Evolutionary conservation across 1,140 invertebrate genomes (phyloP), one percentile per base, ranked within the genome.

Genomic region (Drosophila arizonae): DNA sequence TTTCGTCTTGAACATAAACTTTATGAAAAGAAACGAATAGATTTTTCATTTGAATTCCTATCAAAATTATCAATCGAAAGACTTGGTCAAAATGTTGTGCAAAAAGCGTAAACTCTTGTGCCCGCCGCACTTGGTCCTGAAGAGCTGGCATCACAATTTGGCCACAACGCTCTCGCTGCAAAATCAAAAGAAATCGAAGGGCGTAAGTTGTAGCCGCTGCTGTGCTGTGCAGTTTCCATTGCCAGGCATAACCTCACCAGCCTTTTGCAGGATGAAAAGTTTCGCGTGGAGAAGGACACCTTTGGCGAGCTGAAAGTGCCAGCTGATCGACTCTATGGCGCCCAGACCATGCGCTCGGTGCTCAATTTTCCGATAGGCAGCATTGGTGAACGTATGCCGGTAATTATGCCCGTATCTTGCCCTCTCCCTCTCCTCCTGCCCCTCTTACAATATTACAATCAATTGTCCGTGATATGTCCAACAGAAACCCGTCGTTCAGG

Each of bases 361-460:
- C 95, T 98, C 90, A 99, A 99, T 92, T 99, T 99, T 93, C 97
- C 98, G n/a, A 99, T 99, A 92, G 99, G 99, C 39, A 98, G 96
- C 28, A 93, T 94, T 63, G 94, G 94, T 46, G 98, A 99, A 93
- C 93, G 95, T 72, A 99, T 99, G 97, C 98, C 98, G 73, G 96
- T 97, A 94, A 94, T 90, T 91, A 68, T 60, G 8, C 4, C 43
- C 4, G 6, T 33, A 11, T 26, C 3, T 13, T n/a, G 3, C 30
- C 9, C 5, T 1, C 4, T 46, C 17, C 6, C 36, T 11, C 36
- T 33, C 9, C 8, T 21, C 6, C 30, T 6, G 6, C 33, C 9
- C 17, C 36, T 39, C 36, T 39, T 0, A 39, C 21, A 15, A 30
- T 3, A 15, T 21, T 8, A 13, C n/a, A 15, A 56, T 17, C 30